Base-by-base conservation (phyloP, 2,888 invertebrate genomes). In the Choreutis nemorana region DNA sequence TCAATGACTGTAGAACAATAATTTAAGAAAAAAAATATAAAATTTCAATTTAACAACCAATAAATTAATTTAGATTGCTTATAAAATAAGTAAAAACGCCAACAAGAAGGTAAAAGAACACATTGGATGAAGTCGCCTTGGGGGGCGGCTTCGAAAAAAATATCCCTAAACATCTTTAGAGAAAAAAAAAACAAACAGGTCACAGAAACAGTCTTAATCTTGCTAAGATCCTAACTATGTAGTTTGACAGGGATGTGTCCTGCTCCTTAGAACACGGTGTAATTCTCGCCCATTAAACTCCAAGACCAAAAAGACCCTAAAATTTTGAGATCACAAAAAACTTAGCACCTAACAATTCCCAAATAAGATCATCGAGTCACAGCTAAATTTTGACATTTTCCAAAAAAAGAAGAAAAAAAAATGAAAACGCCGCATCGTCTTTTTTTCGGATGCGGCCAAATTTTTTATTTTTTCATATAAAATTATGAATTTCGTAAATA, bases 151-250 rank as follows among this genome's bases (percentile, higher is more conserved):
- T 37, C 35, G 34, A 39, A 37, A 42, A 55, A 48, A 53, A 58
- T 45, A 48, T 52, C 54, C 65, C 61, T 66, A n/a, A 71, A 71
- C 70, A 60, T n/a, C 55, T 59, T 64, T 65, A 68, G 68, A 70
- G 64, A 70, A 68, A 70, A 71, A 68, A 72, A 73, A 72, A 67
- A 60, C 66, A 73, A 78, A 79, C 80, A 80, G 80, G 80, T 80
- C 80, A 80, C 80, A 73, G 75, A 75, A 68, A 80, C 79, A 80
- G 80, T 80, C 80, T 80, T 80, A 79, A 63, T 49, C 73, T 72
- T 75, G 72, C 78, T 78, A 78, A 72, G 62, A 57, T 68, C 73
- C 72, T 78, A 77, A 71, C 72, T 78, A 61, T 62, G 63, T 63
- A 70, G 71, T 68, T 70, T 40, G 58, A 71, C 78, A 78, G 78